phyloP scores from a whole-genome alignment of 2,888 invertebrate species.

The Parnassius smintheus region DNA sequence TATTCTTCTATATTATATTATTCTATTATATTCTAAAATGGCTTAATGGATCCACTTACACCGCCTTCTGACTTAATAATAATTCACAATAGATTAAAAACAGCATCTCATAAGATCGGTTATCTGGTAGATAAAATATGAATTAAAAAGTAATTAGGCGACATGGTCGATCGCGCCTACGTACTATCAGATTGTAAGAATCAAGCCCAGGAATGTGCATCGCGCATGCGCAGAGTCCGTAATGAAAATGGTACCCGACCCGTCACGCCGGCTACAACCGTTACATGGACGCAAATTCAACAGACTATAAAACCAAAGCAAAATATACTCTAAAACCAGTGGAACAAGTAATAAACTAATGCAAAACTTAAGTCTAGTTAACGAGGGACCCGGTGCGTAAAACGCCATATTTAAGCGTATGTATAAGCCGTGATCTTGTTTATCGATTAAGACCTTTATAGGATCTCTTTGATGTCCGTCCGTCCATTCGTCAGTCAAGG shows the following conservation, averaged over 20 bases:
- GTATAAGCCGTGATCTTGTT: slow-evolving; percentile 20
- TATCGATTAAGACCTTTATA: slow-evolving; percentile 7
- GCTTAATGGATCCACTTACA: too few species aligned
- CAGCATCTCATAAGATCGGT: slow-evolving; percentile 1
- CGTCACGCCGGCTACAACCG: slow-evolving; percentile 48
- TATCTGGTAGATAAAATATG: slow-evolving; percentile 11
- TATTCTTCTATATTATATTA: too few species aligned
- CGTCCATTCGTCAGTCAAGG: too few species aligned
- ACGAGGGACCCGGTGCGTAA: slow-evolving; percentile 21
- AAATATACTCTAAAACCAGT: slow-evolving; percentile 15
- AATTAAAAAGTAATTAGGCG: slow-evolving; percentile 22
- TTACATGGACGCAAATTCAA: slow-evolving; percentile 14
- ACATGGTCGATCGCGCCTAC: slow-evolving; percentile 17
- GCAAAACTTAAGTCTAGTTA: background rate
- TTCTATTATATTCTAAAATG: too few species aligned
- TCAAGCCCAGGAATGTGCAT: slow-evolving; percentile 53
- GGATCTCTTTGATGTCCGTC: too few species aligned
- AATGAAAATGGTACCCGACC: slow-evolving; percentile 59
- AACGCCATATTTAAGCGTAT: slow-evolving; percentile 18
- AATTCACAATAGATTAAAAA: too few species aligned
- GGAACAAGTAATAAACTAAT: slow-evolving; percentile 1
- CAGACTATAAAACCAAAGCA: slow-evolving; percentile 11
- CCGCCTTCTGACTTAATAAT: too few species aligned
- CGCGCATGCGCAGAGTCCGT: slow-evolving; percentile 52
- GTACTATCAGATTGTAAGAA: slow-evolving; percentile 22